Percentiles rank a stretch among this genome's conserved stretches.
Evolutionary conservation across 2,888 invertebrate species (phyloP).

Genomic region (Drymonia ruficornis): DNA sequence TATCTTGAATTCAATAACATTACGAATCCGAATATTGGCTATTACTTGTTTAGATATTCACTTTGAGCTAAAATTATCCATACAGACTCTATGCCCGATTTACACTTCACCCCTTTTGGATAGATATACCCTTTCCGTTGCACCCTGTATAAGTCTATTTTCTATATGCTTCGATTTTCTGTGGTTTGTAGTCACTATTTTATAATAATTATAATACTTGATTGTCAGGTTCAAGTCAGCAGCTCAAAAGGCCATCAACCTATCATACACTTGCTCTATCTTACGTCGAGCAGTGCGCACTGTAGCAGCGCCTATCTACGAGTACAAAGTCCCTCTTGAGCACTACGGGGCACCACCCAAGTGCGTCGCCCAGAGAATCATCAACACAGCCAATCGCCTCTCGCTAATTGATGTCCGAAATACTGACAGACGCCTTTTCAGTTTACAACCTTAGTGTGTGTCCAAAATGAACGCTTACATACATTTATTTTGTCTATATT

Average conservation of each 20-base stretch:
- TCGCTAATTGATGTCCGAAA: conserved; percentile 33
- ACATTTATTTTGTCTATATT: no score
- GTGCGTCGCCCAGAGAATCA: conserved; percentile 54
- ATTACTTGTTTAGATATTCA: no score
- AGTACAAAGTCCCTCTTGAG: conserved; percentile 59
- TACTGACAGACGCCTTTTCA: conserved; percentile 14
- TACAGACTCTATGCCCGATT: no score
- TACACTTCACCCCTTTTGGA: no score
- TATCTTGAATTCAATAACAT: no score
- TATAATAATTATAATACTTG: neutral
- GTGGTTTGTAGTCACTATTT: no score
- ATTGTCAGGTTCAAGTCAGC: conserved; percentile 54
- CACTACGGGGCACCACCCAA: conserved; percentile 52
- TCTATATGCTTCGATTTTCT: no score
- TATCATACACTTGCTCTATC: conserved; percentile 41
- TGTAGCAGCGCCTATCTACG: conserved; percentile 46
- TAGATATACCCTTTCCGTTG: no score
- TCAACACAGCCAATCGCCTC: conserved; percentile 44
- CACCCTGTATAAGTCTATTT: no score
- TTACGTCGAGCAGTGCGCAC: conserved; percentile 55
- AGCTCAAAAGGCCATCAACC: conserved; percentile 44
- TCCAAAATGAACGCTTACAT: neutral
- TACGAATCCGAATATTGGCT: no score
- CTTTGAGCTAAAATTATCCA: no score
- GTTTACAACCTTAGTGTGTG: neutral